Evolutionary conservation across 2,797 vertebrate genomes (phyloP), one percentile per base, ranked within the genome.

Genomic region (Spatula versicolor): DNA sequence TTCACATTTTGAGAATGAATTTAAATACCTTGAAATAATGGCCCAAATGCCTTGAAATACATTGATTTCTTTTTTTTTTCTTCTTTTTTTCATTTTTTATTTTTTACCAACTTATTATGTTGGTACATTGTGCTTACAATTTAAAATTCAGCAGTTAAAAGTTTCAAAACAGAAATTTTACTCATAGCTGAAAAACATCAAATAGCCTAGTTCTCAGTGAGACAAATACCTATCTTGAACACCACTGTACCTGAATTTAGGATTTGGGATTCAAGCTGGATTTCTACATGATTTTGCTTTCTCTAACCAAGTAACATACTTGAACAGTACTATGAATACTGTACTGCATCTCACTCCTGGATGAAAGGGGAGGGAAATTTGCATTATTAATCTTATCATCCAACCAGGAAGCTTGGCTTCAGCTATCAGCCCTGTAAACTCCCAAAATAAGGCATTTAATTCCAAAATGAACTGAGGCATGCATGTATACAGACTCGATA

Each of bases 51-150:
- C 14, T 28, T 43, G 14, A 54, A 76, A 79, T 41, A 50, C 23
- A 25, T 48, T 48, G 46, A 48, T 25, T 48, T 46, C 10, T 46
- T 46, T 25, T 5, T 48, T 25, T 12, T 48, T 25, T 25, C 8
- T 25, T 25, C 5, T 25, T 50, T 48, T 50, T 14, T 23, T 13
- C 12, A 8, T 25, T 50, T 50, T 50, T 14, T 50, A 25, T 8
- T 50, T 50, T 14, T 50, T 25, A 48, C 23, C 48, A 50, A 50
- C 48, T 13, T 50, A 48, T 25, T 12, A 7, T 52, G 5, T 37
- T 18, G 5, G 2, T 31, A 16, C 0, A 0, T 58, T 73, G 12
- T 73, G 14, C 3, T 64, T 73, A 17, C 11, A 73, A 23, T 54
- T 66, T 86, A 31, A 58, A 83, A 69, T 60, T 58, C 45, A 80